Conservation (phyloP, 2,113 vertebrate genomes). For the Oenanthe melanoleuca region DNA sequence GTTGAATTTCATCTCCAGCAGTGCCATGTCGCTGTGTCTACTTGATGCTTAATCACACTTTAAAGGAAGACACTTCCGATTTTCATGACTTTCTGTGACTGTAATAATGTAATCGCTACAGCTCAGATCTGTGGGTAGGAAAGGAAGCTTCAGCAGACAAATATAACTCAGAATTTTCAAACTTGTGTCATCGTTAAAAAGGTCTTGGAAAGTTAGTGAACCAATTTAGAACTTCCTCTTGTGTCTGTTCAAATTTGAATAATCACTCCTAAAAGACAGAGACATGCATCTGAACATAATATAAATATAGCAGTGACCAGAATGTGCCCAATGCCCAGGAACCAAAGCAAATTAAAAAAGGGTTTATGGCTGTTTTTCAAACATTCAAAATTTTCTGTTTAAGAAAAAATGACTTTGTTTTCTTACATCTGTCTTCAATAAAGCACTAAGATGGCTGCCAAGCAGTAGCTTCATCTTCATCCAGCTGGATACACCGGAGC, state of each 20-base stretch:
- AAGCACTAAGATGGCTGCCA: conserved; percentile 22
- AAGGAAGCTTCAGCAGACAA: not conserved
- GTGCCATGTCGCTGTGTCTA: accelerated
- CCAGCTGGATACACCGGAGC: conserved; percentile 36
- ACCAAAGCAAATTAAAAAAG: not conserved
- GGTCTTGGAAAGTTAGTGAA: conserved; percentile 17
- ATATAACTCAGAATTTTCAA: conserved; percentile 2
- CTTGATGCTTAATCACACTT: not conserved
- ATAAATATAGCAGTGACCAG: not conserved
- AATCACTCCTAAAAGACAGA: not conserved
- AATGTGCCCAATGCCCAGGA: not conserved
- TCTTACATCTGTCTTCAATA: not conserved
- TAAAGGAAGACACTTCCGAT: not conserved
- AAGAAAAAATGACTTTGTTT: not conserved
- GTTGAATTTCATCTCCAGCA: not conserved
- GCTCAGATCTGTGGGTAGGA: not conserved
- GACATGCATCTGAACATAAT: not conserved
- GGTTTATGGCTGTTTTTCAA: not conserved
- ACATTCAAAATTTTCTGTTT: not conserved
- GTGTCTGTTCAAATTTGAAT: not conserved
- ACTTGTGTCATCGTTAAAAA: not conserved
- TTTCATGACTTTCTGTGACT: not conserved
- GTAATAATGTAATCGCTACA: not conserved
- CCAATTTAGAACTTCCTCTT: conserved; percentile 10
- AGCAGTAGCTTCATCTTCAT: conserved; percentile 16